Conservation (phyloP, 2,113 vertebrate genomes). For the Speoplatyrhinus poulsoni region DNA sequence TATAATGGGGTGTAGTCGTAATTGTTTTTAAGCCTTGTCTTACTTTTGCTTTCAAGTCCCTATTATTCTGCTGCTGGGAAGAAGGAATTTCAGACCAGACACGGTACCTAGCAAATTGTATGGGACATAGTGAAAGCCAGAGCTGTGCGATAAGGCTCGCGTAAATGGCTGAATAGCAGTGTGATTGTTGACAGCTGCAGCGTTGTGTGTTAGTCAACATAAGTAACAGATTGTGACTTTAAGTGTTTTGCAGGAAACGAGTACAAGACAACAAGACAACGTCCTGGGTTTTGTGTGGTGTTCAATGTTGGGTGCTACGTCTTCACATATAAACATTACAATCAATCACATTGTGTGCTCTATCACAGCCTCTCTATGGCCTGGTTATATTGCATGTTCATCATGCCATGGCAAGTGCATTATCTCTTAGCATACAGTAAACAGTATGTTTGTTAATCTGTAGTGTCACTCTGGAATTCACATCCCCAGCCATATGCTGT, state of each 20-base stretch:
- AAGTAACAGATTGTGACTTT: not conserved
- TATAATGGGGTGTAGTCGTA: no score
- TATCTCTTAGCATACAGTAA: constrained; percentile 49
- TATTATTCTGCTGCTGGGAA: no score
- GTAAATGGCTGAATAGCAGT: no score
- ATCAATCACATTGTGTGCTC: constrained; percentile 26
- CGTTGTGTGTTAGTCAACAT: not conserved
- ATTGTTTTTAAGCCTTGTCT: no score
- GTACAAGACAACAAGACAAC: not conserved
- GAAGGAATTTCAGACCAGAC: no score
- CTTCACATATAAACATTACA: constrained; percentile 36
- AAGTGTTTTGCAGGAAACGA: constrained; percentile 34
- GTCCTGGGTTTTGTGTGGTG: constrained; percentile 13
- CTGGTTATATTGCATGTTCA: constrained; percentile 23
- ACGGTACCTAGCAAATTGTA: no score
- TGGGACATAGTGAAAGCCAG: no score
- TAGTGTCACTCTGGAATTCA: constrained; percentile 44
- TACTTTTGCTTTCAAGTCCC: no score
- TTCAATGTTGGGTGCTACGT: constrained; percentile 26
- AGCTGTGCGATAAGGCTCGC: no score
- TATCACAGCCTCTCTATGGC: not conserved
- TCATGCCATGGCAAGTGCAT: constrained; percentile 46
- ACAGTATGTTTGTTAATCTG: constrained; percentile 60
- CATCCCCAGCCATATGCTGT: constrained; percentile 35
- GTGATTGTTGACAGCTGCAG: no score